Evolutionary conservation across 2,888 invertebrate genomes (phyloP), one percentile per base, ranked within the genome.

Genomic region (Temnothorax unifasciatus): DNA sequence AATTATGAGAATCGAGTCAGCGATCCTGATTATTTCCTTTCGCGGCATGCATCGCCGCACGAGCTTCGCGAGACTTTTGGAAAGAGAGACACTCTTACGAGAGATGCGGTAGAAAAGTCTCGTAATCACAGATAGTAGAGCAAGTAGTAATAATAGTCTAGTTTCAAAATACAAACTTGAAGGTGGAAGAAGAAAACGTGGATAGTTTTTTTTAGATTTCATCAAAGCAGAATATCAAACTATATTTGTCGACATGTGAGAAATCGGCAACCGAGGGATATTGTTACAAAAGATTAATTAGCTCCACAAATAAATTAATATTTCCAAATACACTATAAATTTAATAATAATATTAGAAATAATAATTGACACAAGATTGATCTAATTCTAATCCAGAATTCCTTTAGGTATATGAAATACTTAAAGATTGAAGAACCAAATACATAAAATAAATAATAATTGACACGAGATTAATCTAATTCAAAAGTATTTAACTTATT

Each of bases 1-100:
- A 92, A 93, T 93, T 91, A 93, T 92, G 93, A 91, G 91, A 93
- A 91, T 91, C 93, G 93, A 92, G 92, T 91, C 52, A 54, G 44
- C 81, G 86, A 84, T 84, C 90, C 91, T 89, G 79, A 81, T 92
- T 91, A 88, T 86, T 90, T 91, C 86, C 85, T 86, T 86, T 83
- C 61, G 74, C 77, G 84, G 83, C 66, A n/a, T 25, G 82, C 66
- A 29, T 21, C n/a, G 54, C 29, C 44, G 41, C 44, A 66, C 3
- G 68, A 81, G n/a, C 83, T 69, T 77, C 84, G 64, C 79, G 73
- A 63, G 68, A 3, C 68, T 84, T 86, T 71, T 68, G 54, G 59
- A 13, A n/a, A 38, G 77, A 79, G 77, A 77, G 84, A 77, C 69
- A 74, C 61, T 61, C 44, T 50, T 64, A 21, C 1, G 41, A 13